Base-by-base conservation (phyloP, 2,888 invertebrate genomes). In the Pammene aurita region DNA sequence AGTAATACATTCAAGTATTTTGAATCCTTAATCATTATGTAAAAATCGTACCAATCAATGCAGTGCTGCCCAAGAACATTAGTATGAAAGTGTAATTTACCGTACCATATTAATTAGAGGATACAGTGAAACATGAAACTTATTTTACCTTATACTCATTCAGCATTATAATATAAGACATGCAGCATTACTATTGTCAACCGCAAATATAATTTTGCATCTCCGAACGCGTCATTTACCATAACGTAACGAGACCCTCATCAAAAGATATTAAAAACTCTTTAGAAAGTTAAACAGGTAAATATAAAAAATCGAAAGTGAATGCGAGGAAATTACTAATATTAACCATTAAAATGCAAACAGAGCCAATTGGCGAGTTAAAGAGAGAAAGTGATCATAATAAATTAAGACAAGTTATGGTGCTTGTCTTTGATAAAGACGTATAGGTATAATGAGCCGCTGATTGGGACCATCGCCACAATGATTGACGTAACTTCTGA, bases 211-310 rank as follows among this genome's bases (percentile, higher is more conserved):
- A 64, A 42, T 11, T 58, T 60, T 67, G 65, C 10, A 13, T 26
- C 11, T 50, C 13, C 50, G 26, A 34, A 14, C 35, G 34, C 14
- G 65, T 62, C 46, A 69, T 57, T 61, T 63, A 26, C 57, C 52
- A 58, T 62, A 54, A 58, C 44, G 18, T 52, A 46, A 60, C 54
- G 55, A 65, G 54, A 55, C 46, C 60, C 50, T 38, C 57, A 55
- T 65, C 58, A 38, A 69, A 64, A 72, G 60, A 70, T 65, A 72
- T 73, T 75, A 75, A 72, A 73, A 75, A 58, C 41, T 73, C 63
- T 75, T 75, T 76, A 77, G 77, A 78, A 75, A 77, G 77, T 73
- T 64, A 72, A 63, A 68, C 66, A n/a, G 54, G 66, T 67, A 65
- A 66, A 72, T 73, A 68, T 70, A 67, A 72, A 67, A 72, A 71